Evolutionary conservation across 1,140 invertebrate species (phyloP).

Genomic region (Leguminivora glycinivorella): DNA sequence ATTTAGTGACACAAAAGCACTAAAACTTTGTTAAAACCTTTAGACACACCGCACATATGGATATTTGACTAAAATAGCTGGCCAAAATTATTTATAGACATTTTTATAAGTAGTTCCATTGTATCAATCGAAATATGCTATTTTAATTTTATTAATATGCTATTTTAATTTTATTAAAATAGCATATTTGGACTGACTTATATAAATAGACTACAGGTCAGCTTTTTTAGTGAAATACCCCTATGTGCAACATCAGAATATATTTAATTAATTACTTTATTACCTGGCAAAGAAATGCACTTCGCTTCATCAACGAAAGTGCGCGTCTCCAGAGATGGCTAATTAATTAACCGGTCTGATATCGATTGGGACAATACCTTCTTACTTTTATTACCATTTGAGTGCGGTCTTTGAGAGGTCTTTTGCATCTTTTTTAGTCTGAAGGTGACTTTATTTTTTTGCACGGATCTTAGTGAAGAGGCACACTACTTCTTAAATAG

Average conservation of each 20-base stretch:
- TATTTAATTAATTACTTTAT: constrained; percentile 9
- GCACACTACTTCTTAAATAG: no score
- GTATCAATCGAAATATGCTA: no score
- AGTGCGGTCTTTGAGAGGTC: constrained; percentile 42
- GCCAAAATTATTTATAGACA: no score
- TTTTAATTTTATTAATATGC: no score
- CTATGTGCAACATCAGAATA: neutral
- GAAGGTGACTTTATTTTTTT: neutral
- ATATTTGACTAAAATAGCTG: no score
- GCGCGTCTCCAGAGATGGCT: constrained; percentile 69
- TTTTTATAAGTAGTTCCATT: no score
- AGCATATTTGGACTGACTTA: neutral
- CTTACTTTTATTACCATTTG: constrained; percentile 61
- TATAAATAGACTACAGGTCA: no score
- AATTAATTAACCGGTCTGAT: constrained; percentile 69
- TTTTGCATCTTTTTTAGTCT: constrained; percentile 11
- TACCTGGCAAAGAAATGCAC: constrained; percentile 29
- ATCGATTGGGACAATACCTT: constrained; percentile 74
- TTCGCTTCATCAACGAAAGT: constrained; percentile 74
- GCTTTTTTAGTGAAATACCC: no score
- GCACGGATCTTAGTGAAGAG: neutral
- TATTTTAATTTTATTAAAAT: no score
- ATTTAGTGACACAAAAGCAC: no score
- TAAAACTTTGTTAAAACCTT: no score
- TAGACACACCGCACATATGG: no score